phyloP scores from a whole-genome alignment of 2,797 vertebrate genomes.

The Decapterus maruadsi region DNA sequence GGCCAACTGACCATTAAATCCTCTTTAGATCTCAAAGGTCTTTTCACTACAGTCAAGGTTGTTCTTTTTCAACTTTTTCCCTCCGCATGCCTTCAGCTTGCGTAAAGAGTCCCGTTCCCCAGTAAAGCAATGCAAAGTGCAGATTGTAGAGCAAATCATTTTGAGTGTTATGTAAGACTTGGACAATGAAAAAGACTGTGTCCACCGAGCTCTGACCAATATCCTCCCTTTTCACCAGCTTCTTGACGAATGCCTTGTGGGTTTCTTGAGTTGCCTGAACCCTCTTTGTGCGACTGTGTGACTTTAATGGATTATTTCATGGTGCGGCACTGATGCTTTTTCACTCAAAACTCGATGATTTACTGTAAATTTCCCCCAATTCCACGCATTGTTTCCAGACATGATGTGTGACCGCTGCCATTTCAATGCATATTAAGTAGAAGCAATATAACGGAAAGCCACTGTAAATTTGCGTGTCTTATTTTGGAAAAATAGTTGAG shows the following conservation, averaged over 20 bases:
- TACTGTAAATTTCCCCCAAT: background rate
- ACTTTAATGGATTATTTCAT: constrained; percentile 1
- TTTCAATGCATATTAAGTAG: too few species aligned
- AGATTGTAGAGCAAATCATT: constrained; percentile 61
- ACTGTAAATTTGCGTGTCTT: background rate
- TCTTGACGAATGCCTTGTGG: constrained; percentile 53
- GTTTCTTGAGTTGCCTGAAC: constrained; percentile 23
- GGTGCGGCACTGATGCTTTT: background rate
- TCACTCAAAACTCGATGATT: background rate
- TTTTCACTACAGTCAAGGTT: constrained; percentile 32
- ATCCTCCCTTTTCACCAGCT: constrained; percentile 54
- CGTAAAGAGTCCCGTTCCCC: constrained; percentile 41
- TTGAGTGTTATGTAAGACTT: constrained; percentile 64
- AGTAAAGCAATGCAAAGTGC: constrained; percentile 55
- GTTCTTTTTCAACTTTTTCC: constrained; percentile 10
- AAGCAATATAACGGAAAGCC: background rate
- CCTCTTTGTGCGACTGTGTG: constrained; percentile 1
- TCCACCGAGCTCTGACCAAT: constrained; percentile 67
- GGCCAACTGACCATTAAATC: constrained; percentile 52
- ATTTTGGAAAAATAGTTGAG: background rate
- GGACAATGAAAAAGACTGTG: constrained; percentile 73
- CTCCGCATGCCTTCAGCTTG: constrained; percentile 32
- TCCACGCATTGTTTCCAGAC: background rate
- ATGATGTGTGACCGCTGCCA: background rate
- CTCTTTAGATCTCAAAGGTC: constrained; percentile 50